Conservation (phyloP, 2,888 invertebrate genomes). For the Phortica okadai region DNA sequence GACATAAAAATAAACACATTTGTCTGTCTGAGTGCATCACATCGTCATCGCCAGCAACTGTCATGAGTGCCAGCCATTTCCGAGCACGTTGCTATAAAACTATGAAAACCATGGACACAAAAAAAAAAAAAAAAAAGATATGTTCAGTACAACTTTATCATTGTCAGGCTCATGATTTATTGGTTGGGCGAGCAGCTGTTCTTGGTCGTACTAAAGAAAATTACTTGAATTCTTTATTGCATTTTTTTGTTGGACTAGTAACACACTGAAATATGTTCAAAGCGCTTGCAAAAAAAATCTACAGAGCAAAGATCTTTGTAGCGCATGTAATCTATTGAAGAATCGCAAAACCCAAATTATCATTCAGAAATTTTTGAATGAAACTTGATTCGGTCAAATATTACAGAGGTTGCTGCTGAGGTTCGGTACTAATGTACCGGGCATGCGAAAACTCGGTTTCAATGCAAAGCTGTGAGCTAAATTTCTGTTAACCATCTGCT, state of each 20-base stretch:
- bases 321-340: no score
- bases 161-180: slow-evolving; percentile 24
- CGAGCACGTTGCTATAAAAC: not conserved
- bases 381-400: no score
- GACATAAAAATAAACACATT: slow-evolving; percentile 18
- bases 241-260: not conserved
- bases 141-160: slow-evolving; percentile 17
- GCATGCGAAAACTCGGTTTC: no score
- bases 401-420: no score
- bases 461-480: no score
- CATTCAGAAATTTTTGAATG: no score
- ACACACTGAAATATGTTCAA: not conserved
- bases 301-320: no score
- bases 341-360: no score
- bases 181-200: slow-evolving; percentile 12
- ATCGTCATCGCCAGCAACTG: not conserved
- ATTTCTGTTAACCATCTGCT: no score
- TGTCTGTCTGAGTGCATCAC: not conserved
- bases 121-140: not conserved
- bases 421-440: no score
- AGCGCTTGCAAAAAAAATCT: no score
- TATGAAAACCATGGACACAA: not conserved
- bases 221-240: slow-evolving; percentile 13
- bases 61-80: not conserved
- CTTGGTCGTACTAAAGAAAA: slow-evolving; percentile 1